Evolutionary conservation across 2,888 invertebrate species (phyloP).

Genomic region (Poecilus cupreus): DNA sequence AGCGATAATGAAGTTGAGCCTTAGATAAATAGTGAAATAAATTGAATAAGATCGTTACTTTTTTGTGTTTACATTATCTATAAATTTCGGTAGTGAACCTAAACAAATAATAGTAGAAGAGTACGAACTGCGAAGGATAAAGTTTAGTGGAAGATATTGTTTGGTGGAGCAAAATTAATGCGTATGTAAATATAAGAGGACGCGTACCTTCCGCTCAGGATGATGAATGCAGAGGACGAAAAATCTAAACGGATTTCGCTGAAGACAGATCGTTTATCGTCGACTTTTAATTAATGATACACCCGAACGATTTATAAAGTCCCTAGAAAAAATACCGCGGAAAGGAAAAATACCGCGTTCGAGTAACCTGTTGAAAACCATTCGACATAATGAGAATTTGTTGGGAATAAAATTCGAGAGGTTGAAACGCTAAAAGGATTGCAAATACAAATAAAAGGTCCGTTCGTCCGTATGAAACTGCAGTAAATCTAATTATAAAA

Average conservation of each 20-base stretch:
- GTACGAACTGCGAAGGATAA: neutral
- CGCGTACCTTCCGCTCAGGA: slow-evolving; percentile 31
- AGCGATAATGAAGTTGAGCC: too few species aligned
- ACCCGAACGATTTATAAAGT: slow-evolving; percentile 47
- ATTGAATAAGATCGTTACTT: too few species aligned
- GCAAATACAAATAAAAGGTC: slow-evolving; percentile 54
- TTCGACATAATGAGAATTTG: slow-evolving; percentile 55
- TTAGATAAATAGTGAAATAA: too few species aligned
- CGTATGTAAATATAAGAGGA: slow-evolving; percentile 19
- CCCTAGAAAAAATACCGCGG: slow-evolving; percentile 16
- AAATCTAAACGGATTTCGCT: slow-evolving; percentile 40
- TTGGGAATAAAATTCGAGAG: slow-evolving; percentile 52
- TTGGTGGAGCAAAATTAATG: slow-evolving; percentile 11
- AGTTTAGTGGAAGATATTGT: neutral
- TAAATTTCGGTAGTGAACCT: neutral
- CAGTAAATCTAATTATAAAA: slow-evolving; percentile 70
- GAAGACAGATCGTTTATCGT: slow-evolving; percentile 49
- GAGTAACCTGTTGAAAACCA: slow-evolving; percentile 57
- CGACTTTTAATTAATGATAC: slow-evolving; percentile 55
- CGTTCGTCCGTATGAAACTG: slow-evolving; percentile 51
- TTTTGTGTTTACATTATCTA: too few species aligned
- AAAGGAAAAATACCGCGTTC: slow-evolving; percentile 46
- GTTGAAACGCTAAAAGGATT: slow-evolving; percentile 53
- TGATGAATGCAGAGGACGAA: slow-evolving; percentile 38
- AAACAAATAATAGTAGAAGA: neutral